Conservation (phyloP, 2,888 invertebrate genomes). For the Eledone cirrhosa region DNA sequence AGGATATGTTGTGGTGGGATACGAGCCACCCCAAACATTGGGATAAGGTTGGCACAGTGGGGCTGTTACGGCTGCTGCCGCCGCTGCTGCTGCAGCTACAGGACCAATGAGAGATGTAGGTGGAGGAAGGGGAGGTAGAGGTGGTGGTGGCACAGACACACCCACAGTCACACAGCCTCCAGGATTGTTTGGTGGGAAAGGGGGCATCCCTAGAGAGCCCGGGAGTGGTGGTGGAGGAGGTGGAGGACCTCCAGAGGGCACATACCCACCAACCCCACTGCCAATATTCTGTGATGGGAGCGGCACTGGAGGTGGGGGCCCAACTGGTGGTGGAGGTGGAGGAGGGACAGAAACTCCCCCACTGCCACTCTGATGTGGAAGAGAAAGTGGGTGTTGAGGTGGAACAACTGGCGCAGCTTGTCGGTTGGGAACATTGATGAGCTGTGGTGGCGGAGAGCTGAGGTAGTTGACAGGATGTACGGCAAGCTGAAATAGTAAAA, state of each 20-base stretch:
- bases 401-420: neutral
- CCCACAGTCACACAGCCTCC: neutral
- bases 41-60: slow-evolving; percentile 20
- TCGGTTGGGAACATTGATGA: neutral
- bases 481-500: neutral
- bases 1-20: neutral
- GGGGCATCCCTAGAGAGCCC: neutral
- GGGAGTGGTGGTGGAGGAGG: neutral
- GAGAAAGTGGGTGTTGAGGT: neutral
- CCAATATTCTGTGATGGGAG: neutral
- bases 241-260: neutral
- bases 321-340: slow-evolving; percentile 8
- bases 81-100: slow-evolving; percentile 7
- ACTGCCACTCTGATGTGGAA: neutral
- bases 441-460: slow-evolving; percentile 9
- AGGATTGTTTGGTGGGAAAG: slow-evolving; percentile 4
- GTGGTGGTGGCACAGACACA: slow-evolving; percentile 3
- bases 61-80: neutral
- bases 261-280: slow-evolving; percentile 11
- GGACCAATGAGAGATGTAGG: neutral
- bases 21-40: slow-evolving; percentile 14
- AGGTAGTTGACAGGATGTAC: slow-evolving; percentile 16
- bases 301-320: neutral
- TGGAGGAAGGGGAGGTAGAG: neutral
- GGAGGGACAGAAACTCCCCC: neutral